These are phyloP conservation scores for Crotalus horridus DNA, from an alignment of 2,113 vertebrate species.

Conservation along the genomic window DNA sequence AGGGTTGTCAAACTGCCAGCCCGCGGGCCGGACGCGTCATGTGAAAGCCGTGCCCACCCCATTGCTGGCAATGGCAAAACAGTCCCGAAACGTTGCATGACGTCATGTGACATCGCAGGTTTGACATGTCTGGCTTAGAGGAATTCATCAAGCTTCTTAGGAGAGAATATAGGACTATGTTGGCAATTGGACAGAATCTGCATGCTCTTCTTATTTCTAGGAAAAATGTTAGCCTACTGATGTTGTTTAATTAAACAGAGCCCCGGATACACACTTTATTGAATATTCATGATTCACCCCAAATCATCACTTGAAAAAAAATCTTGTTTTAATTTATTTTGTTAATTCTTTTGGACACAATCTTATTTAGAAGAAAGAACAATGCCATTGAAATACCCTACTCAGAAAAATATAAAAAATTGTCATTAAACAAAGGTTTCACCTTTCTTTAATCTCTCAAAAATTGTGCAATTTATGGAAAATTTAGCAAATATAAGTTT, in stretches of 20 bases:
- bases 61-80: too few species aligned
- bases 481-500: background rate
- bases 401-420: background rate
- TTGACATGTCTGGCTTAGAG: background rate
- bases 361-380: background rate
- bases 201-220: background rate
- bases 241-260: background rate
- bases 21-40: accelerated
- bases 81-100: too few species aligned
- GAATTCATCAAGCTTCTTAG: background rate
- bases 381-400: background rate
- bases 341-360: background rate
- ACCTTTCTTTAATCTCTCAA: background rate
- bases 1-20: too few species aligned
- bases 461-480: too few species aligned
- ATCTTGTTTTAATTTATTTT: background rate
- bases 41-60: too few species aligned
- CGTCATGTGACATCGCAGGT: too few species aligned
- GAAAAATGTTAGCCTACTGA: background rate
- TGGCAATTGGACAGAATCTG: background rate
- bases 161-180: background rate
- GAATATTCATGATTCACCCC: background rate
- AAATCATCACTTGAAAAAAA: background rate
- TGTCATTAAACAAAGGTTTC: background rate
- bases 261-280: background rate